phyloP scores from a whole-genome alignment of 2,797 vertebrate genomes.

The Cossypha dichroa region DNA sequence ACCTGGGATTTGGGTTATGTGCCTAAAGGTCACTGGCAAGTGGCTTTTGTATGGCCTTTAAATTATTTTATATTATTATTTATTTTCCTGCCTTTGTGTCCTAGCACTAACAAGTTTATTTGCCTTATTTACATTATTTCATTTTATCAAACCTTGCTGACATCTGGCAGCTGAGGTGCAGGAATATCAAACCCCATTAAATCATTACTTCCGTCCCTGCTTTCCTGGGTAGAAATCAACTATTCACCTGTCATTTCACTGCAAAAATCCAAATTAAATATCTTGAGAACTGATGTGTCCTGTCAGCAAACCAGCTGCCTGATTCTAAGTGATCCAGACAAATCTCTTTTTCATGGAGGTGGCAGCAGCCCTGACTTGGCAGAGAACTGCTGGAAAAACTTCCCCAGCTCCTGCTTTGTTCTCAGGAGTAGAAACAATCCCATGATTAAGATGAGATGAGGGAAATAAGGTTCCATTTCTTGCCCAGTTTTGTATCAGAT shows the following conservation, averaged over 20 bases:
- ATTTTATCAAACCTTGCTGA: neutral
- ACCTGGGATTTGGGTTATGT: neutral
- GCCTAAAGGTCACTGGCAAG: neutral
- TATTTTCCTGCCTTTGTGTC: neutral
- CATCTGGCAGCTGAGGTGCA: fast-evolving
- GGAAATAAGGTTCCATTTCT: neutral
- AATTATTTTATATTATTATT: neutral
- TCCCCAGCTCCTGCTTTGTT: neutral
- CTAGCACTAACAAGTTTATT: fast-evolving
- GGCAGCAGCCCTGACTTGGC: neutral
- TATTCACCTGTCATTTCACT: neutral
- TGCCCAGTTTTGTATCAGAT: neutral
- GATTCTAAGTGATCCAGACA: neutral
- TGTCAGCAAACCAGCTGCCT: neutral
- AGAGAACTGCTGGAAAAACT: neutral
- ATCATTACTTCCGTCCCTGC: neutral
- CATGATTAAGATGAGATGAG: neutral
- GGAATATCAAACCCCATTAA: fast-evolving
- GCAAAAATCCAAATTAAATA: neutral
- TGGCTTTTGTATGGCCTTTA: neutral
- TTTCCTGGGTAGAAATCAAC: neutral
- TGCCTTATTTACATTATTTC: fast-evolving
- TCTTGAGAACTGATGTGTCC: neutral
- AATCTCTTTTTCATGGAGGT: neutral
- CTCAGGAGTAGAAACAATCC: neutral